phyloP scores from a whole-genome alignment of 2,113 vertebrate species.

The Amblyornis subalaris region DNA sequence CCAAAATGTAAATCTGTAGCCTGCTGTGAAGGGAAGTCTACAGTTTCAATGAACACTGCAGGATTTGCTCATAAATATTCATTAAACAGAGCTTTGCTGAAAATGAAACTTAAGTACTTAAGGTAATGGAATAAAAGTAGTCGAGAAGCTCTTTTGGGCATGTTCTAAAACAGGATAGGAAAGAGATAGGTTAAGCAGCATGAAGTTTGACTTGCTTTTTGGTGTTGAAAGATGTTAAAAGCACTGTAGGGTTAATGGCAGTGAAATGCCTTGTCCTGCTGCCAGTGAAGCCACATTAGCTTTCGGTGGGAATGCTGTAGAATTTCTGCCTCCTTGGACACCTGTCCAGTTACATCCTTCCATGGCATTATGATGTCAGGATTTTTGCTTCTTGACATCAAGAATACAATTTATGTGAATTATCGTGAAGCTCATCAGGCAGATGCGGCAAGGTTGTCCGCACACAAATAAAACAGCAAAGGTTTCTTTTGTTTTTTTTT shows the following conservation, averaged over 20 bases:
- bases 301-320: neutral
- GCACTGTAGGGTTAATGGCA: neutral
- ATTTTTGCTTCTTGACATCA: neutral
- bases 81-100: slow-evolving; percentile 72
- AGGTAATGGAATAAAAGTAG: slow-evolving; percentile 70
- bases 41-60: slow-evolving; percentile 67
- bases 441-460: neutral
- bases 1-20: slow-evolving; percentile 72
- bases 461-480: neutral
- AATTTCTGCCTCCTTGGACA: neutral
- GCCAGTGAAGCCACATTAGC: neutral
- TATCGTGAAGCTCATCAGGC: neutral
- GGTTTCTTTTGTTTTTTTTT: no score
- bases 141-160: slow-evolving; percentile 56
- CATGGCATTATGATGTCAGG: neutral
- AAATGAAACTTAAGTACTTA: slow-evolving; percentile 77
- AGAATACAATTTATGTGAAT: neutral
- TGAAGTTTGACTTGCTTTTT: neutral
- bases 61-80: slow-evolving; percentile 79
- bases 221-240: neutral
- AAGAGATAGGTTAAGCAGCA: neutral
- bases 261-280: neutral
- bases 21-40: slow-evolving; percentile 68
- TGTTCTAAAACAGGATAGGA: slow-evolving; percentile 1
- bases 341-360: neutral